phyloP scores from a whole-genome alignment of 2,797 vertebrate species.

The Cryptoprocta ferox region DNA sequence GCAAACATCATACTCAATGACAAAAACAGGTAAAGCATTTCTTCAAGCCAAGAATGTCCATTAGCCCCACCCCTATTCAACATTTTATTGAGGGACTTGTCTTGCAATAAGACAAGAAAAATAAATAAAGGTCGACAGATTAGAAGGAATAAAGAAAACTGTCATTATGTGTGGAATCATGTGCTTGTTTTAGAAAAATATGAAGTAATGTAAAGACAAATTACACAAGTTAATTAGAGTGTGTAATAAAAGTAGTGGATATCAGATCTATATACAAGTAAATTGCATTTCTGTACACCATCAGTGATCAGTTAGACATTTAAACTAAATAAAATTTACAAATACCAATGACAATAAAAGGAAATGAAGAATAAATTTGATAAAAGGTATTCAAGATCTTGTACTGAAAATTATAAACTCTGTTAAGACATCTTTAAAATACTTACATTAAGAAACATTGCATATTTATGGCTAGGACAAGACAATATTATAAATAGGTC shows the following conservation, averaged over 20 bases:
- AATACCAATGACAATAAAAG: neutral
- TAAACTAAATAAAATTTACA: neutral
- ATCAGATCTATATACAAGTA: neutral
- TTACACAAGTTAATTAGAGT: neutral
- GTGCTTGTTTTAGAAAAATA: neutral
- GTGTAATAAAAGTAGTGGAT: neutral
- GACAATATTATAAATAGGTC: neutral
- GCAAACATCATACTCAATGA: neutral
- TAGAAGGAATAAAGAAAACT: neutral
- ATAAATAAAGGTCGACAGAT: neutral
- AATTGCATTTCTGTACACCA: neutral
- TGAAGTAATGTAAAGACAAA: neutral
- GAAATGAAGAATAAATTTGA: neutral
- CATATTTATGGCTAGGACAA: neutral
- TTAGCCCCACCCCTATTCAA: neutral
- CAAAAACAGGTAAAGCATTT: neutral
- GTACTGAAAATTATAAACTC: neutral
- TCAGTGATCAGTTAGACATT: neutral
- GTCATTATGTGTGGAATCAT: neutral
- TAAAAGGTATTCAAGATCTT: neutral
- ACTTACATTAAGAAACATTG: neutral
- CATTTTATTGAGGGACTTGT: neutral
- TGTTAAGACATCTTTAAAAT: neutral
- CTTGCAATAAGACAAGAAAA: conserved; percentile 54
- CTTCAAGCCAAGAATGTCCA: neutral